These are phyloP conservation scores for Pemphredon lugubris DNA, from an alignment of 2,888 invertebrate genomes.

Conservation along the genomic window DNA sequence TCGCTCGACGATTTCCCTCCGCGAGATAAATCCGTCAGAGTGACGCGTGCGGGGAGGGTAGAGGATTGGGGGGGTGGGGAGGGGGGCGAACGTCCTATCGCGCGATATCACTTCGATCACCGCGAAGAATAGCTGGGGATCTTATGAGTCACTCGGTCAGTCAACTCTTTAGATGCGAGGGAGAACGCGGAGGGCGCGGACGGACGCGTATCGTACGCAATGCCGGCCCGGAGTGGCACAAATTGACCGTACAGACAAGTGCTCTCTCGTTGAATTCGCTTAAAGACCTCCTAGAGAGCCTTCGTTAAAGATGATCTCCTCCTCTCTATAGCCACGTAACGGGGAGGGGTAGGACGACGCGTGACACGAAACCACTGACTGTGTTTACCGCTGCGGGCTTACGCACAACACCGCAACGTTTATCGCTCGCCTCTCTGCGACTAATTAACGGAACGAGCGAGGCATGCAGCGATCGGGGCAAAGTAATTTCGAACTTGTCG, in stretches of 20 bases:
- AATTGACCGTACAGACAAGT: conserved; percentile 47
- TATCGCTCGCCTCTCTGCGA: no score
- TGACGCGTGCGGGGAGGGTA: no score
- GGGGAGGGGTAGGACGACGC: no score
- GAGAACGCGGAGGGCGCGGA: conserved; percentile 16
- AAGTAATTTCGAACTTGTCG: no score
- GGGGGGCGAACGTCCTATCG: conserved; percentile 26
- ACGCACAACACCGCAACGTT: no score
- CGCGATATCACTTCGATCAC: conserved; percentile 33
- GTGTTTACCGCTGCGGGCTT: no score
- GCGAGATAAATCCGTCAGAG: conserved; percentile 1
- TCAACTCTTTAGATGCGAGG: conserved; percentile 62
- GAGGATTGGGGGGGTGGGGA: conserved; percentile 16
- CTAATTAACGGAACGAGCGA: no score
- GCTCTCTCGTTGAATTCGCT: conserved; percentile 49
- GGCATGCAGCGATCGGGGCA: no score
- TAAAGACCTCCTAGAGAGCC: conserved; percentile 6
- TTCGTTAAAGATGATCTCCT: no score
- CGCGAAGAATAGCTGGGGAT: conserved; percentile 40
- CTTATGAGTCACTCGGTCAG: conserved; percentile 71
- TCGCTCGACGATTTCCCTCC: not conserved
- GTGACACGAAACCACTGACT: no score
- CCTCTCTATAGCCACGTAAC: no score
- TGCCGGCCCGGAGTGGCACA: conserved; percentile 34
- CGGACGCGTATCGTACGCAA: conserved; percentile 9